phyloP scores from a whole-genome alignment of 2,113 vertebrate genomes.

The Macrotus californicus region DNA sequence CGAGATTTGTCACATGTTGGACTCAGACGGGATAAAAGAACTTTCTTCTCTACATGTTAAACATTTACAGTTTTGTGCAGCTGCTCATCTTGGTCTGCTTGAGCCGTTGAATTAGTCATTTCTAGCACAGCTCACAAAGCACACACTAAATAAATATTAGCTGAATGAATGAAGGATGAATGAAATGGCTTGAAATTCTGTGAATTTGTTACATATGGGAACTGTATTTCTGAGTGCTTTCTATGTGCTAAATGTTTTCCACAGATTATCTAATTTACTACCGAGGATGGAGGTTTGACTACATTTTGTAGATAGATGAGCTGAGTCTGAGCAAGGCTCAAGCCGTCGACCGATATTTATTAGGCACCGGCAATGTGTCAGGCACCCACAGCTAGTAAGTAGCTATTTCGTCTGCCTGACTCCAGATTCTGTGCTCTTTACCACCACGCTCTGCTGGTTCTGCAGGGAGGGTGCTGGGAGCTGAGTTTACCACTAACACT shows the following conservation, averaged over 20 bases:
- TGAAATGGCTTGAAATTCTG: neutral
- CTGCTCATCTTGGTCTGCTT: neutral
- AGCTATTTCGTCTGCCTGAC: neutral
- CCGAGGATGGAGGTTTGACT: neutral
- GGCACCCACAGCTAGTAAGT: accelerated
- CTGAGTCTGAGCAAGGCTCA: neutral
- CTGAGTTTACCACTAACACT: neutral
- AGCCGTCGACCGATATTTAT: neutral
- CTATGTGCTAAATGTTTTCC: neutral
- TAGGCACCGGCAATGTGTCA: too few species aligned
- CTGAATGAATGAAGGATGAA: neutral
- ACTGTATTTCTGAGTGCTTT: neutral
- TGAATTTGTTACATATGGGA: neutral
- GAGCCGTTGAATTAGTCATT: slow-evolving; percentile 41
- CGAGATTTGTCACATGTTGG: neutral
- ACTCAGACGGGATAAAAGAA: slow-evolving; percentile 24
- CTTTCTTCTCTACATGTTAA: neutral
- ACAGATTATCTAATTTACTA: neutral
- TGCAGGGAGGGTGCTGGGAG: slow-evolving; percentile 37
- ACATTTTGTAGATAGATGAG: neutral
- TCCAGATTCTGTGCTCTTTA: neutral
- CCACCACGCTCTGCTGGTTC: neutral
- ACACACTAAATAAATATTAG: neutral
- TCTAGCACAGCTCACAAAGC: neutral
- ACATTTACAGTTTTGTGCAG: neutral